A percentile compares a stretch with the other conserved stretches of the same genome.
These are phyloP conservation scores for Hedya salicella DNA, from an alignment of 2,888 invertebrate genomes.

Conservation along the genomic window DNA sequence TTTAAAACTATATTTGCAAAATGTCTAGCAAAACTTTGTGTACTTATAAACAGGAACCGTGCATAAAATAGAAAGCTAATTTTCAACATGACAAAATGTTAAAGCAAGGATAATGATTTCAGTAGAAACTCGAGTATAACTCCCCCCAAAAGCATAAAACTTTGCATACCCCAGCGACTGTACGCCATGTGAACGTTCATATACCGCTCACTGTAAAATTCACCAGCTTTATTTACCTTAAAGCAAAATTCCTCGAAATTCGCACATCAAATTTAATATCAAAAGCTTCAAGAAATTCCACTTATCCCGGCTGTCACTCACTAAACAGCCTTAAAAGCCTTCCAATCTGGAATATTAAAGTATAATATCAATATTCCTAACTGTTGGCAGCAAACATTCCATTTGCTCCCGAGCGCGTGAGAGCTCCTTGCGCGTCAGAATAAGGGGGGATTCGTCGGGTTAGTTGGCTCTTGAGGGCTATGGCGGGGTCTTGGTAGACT, in stretches of 20 bases:
- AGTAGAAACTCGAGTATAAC: not conserved
- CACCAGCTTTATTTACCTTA: slow-evolving; percentile 11
- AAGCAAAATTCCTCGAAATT: slow-evolving; percentile 19
- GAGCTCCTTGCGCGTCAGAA: slow-evolving; percentile 26
- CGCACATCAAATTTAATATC: slow-evolving; percentile 22
- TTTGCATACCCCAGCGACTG: slow-evolving; percentile 6
- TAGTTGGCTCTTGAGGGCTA: slow-evolving; percentile 26
- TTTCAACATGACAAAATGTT: too few relatives aligned
- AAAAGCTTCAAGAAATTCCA: slow-evolving; percentile 25
- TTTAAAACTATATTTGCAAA: too few relatives aligned
- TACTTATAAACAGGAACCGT: too few relatives aligned
- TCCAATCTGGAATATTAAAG: slow-evolving; percentile 39
- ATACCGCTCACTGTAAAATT: not conserved
- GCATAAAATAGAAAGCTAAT: too few relatives aligned
- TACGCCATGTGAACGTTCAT: not conserved
- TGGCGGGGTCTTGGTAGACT: slow-evolving; percentile 29
- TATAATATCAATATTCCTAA: slow-evolving; percentile 41
- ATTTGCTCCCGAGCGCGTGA: slow-evolving; percentile 25
- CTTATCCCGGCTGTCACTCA: slow-evolving; percentile 35
- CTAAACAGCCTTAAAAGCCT: slow-evolving; percentile 42
- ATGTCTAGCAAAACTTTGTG: too few relatives aligned
- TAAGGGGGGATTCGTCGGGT: slow-evolving; percentile 18
- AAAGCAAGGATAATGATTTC: not conserved
- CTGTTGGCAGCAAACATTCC: slow-evolving; percentile 41
- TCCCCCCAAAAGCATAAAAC: slow-evolving; percentile 13